Evolutionary conservation across 2,113 vertebrate species (phyloP), one percentile per base, ranked within the genome.

Genomic region (Butorides virescens): DNA sequence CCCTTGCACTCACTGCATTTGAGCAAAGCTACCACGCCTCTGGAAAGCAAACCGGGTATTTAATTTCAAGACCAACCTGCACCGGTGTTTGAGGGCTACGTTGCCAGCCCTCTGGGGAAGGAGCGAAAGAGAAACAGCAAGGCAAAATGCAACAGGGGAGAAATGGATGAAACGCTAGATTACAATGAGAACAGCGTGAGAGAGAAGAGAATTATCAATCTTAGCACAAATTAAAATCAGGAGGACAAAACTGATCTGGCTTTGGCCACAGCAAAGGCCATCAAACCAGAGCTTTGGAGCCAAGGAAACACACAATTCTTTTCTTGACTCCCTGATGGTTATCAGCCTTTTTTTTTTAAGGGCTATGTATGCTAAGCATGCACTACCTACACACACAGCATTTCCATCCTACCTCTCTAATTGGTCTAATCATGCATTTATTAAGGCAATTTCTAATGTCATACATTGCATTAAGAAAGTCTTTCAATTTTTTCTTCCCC

Each of bases 391-490:
- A 72, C 68, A 79, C 61, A 39, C 19, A 61, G 65, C 56, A 58
- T 27, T 61, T 65, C 66, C 83, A 75, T 67, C 39, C 59, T 50
- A 52, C 65, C 36, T 80, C 52, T 88, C 83, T 87, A 95, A 93
- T 39, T 75, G 86, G 17, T 65, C 65, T 90, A 85, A 97, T 96
- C 65, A 84, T 59, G 44, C 70, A 61, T 86, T 92, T 93, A 87
- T 81, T 89, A 84, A 85, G 66, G 70, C 53, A 85, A 87, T 93
- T 96, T 67, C 83, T 92, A 92, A 91, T 81, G 66, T 61, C 80
- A 78, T 83, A 92, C 49, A 84, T 75, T 61, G 79, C 49, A 61
- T 84, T 94, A 88, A 50, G 61, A 25, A 78, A 87, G 68, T 36
- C 65, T 73, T 84, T 78, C 76, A 13, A 85, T 95, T 84, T 67